Evolutionary conservation across 2,113 vertebrate genomes (phyloP).

Genomic region (Pseudopodoces humilis): DNA sequence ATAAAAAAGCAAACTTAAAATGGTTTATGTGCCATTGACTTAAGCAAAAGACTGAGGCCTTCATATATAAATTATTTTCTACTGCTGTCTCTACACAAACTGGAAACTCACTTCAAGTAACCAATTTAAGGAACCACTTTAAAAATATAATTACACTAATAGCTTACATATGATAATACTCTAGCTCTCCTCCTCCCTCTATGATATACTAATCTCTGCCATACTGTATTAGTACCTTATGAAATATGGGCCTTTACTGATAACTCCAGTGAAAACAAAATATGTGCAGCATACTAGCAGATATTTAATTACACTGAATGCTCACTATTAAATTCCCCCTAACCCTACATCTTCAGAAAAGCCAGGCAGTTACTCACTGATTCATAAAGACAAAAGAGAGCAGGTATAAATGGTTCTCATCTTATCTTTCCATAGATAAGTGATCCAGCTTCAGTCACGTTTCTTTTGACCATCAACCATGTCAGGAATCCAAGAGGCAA

Average conservation of each 20-base stretch:
- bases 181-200: conserved; percentile 31
- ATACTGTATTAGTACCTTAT: background rate
- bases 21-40: conserved; percentile 30
- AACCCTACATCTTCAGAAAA: background rate
- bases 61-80: conserved; percentile 54
- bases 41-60: conserved; percentile 37
- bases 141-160: conserved; percentile 62
- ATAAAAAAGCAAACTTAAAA: conserved; percentile 38
- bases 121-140: conserved; percentile 48
- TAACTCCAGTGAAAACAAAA: conserved; percentile 3
- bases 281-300: background rate
- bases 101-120: conserved; percentile 50
- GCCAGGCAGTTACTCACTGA: background rate
- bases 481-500: background rate
- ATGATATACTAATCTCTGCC: conserved; percentile 25
- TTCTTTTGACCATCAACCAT: background rate
- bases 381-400: background rate
- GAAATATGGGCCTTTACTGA: background rate
- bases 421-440: background rate
- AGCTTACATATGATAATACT: conserved; percentile 42
- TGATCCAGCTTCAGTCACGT: background rate
- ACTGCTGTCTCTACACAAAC: conserved; percentile 33
- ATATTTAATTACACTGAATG: background rate
- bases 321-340: background rate
- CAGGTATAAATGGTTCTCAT: background rate